These are phyloP conservation scores for Sciurus vulgaris DNA, from an alignment of 2,797 vertebrate genomes.

Conservation along the genomic window DNA sequence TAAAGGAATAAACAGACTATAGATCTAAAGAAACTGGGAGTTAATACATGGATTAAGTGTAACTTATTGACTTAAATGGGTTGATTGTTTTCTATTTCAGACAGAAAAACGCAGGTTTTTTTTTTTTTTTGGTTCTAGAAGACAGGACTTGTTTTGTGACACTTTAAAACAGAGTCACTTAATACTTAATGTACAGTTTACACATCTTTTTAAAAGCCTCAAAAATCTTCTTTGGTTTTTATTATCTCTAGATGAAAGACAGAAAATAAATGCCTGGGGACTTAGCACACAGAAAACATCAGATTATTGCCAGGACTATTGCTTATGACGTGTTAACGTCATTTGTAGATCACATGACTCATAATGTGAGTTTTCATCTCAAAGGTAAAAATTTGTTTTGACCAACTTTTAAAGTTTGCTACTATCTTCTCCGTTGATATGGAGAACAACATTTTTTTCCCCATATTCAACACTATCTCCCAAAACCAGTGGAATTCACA, in stretches of 20 bases:
- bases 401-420: neutral
- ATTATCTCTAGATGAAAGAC: neutral
- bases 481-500: neutral
- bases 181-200: neutral
- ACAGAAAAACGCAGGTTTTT: neutral
- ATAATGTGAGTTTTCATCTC: neutral
- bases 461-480: neutral
- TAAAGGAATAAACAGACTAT: constrained; percentile 56
- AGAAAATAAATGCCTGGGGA: neutral
- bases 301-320: neutral
- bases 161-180: neutral
- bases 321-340: accelerated
- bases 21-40: neutral
- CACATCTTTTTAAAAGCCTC: neutral
- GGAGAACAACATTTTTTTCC: neutral
- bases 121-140: neutral
- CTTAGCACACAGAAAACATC: too few relatives aligned
- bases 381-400: neutral
- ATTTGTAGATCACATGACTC: neutral
- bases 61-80: neutral
- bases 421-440: neutral
- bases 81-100: constrained; percentile 32
- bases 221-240: neutral
- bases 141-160: neutral
- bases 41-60: constrained; percentile 39